A percentile compares a stretch with the other conserved stretches of the same genome.
Evolutionary conservation across 2,797 vertebrate genomes (phyloP).

Genomic region (Peromyscus melanophrys): DNA sequence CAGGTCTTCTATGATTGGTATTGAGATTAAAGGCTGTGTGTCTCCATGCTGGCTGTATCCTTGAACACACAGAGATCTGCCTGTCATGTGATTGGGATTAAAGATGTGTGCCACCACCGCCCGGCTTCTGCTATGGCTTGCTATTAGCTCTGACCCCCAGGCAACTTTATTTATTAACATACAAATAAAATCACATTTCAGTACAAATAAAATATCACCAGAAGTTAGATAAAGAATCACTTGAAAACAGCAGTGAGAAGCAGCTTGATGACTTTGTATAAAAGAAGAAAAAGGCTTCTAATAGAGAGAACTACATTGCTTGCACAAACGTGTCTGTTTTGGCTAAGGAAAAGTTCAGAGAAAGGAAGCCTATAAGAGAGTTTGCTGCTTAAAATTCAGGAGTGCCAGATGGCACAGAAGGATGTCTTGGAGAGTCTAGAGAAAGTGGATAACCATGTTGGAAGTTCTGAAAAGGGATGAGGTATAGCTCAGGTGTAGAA

Average conservation of each 20-base stretch:
- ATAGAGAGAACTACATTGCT: neutral
- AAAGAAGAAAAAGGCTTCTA: slow-evolving; percentile 7
- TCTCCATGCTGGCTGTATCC: no score
- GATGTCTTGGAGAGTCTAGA: neutral
- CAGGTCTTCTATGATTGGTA: no score
- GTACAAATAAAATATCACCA: no score
- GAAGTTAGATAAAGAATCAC: neutral
- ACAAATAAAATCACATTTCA: no score
- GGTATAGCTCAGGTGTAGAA: neutral
- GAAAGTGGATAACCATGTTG: slow-evolving; percentile 8
- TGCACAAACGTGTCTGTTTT: neutral
- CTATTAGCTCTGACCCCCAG: no score
- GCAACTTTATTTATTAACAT: no score
- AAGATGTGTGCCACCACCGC: no score
- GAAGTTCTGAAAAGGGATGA: neutral
- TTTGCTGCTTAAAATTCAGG: slow-evolving; percentile 30
- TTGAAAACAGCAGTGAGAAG: neutral
- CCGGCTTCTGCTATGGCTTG: no score
- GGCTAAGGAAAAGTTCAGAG: slow-evolving; percentile 16
- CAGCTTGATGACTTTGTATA: neutral
- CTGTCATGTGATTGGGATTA: no score
- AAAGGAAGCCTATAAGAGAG: neutral
- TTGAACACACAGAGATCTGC: no score
- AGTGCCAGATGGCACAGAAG: neutral
- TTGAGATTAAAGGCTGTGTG: no score